Evolutionary conservation across 2,888 invertebrate species (phyloP).

Genomic region (Drosophila tanythrix): DNA sequence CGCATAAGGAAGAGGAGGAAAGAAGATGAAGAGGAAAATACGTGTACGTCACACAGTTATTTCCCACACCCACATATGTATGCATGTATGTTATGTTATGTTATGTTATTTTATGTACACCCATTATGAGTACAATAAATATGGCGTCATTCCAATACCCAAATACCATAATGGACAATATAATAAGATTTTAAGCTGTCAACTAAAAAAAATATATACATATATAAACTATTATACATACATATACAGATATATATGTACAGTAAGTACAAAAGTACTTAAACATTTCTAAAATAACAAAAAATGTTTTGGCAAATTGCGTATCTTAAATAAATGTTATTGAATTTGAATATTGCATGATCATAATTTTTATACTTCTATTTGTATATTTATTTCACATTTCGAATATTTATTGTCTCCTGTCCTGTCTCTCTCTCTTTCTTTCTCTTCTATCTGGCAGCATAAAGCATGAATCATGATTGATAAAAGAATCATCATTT

Average conservation of each 20-base stretch:
- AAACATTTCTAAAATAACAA: neutral
- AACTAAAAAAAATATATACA: neutral
- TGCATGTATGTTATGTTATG: neutral
- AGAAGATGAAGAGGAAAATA: conserved; percentile 17
- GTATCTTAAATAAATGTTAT: neutral
- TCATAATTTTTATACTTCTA: neutral
- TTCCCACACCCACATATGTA: neutral
- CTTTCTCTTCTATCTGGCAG: neutral
- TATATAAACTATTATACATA: too few species aligned
- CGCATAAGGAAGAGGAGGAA: conserved; percentile 4
- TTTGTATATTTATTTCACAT: neutral
- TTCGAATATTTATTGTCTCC: neutral
- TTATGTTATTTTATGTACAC: neutral
- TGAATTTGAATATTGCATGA: neutral
- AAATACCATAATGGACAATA: conserved; percentile 8
- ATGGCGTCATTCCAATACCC: conserved; percentile 29
- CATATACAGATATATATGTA: neutral
- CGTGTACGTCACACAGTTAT: conserved; percentile 38
- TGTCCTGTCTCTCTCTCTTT: neutral
- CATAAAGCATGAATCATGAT: conserved; percentile 15
- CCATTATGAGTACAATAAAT: neutral
- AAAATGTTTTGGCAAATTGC: neutral
- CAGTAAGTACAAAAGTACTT: neutral
- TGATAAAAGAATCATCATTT: neutral
- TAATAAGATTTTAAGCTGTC: conserved; percentile 17